Conservation (phyloP, 2,797 vertebrate species). For the Emys orbicularis region DNA sequence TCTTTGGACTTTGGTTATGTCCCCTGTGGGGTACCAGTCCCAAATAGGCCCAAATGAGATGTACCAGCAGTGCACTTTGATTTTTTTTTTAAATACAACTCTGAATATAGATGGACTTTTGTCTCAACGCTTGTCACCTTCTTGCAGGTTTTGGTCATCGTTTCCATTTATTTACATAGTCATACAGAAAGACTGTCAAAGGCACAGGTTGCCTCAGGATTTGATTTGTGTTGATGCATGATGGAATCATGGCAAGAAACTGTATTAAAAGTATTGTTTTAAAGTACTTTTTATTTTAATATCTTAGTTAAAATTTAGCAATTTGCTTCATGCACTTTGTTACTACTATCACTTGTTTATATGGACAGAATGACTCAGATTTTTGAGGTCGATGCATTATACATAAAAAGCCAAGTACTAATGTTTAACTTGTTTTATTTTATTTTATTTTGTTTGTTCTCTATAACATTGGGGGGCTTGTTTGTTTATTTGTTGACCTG, state of each 20-base stretch:
- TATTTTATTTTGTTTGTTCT: not conserved
- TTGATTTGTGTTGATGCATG: constrained; percentile 86
- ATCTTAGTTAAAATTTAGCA: constrained; percentile 59
- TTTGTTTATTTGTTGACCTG: not conserved
- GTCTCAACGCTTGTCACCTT: constrained; percentile 52
- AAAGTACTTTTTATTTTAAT: constrained; percentile 75
- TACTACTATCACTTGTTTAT: constrained; percentile 64
- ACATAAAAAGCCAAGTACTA: constrained; percentile 53
- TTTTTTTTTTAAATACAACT: constrained; percentile 53
- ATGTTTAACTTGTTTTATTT: constrained; percentile 42
- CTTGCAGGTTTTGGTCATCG: constrained; percentile 68
- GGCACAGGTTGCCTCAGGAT: constrained; percentile 93
- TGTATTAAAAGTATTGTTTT: constrained; percentile 85
- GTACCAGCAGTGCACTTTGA: constrained; percentile 75
- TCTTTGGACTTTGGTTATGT: not conserved
- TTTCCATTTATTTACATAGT: constrained; percentile 75
- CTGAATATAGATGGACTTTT: constrained; percentile 43
- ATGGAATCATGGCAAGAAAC: constrained; percentile 85
- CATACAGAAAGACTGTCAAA: constrained; percentile 82
- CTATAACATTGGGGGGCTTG: not conserved
- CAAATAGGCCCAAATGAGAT: constrained; percentile 43
- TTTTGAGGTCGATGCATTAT: constrained; percentile 50
- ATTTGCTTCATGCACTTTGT: constrained; percentile 77
- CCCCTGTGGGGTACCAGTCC: not conserved
- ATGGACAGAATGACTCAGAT: constrained; percentile 66